phyloP scores from a whole-genome alignment of 2,888 invertebrate species.

The Coleophora flavipennella region DNA sequence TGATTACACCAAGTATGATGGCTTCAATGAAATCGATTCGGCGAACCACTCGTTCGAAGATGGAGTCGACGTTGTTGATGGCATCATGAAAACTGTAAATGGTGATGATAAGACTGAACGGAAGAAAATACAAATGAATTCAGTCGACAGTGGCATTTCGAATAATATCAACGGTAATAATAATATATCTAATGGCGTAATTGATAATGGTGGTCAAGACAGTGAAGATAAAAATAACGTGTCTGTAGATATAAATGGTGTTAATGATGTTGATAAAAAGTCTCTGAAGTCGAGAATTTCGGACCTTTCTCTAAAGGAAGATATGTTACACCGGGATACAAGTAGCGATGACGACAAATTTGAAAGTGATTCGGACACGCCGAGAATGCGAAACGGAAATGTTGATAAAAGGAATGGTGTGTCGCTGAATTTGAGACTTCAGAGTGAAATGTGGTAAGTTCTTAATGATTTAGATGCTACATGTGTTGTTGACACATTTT shows the following conservation, averaged over 20 bases:
- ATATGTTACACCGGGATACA: slow-evolving; percentile 33
- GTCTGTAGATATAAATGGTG: slow-evolving; percentile 16
- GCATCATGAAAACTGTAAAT: slow-evolving; percentile 33
- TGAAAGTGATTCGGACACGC: slow-evolving; percentile 50
- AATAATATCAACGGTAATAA: slow-evolving; percentile 43
- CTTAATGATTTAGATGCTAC: not conserved
- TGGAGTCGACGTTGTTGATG: slow-evolving; percentile 56
- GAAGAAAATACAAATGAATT: slow-evolving; percentile 46
- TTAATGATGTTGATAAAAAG: slow-evolving; percentile 23
- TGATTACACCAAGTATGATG: slow-evolving; percentile 44
- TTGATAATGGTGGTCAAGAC: slow-evolving; percentile 14
- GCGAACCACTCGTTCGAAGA: slow-evolving; percentile 63
- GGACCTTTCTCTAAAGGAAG: slow-evolving; percentile 50
- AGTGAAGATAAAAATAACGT: not conserved
- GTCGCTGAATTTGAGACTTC: slow-evolving; percentile 56
- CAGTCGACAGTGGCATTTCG: slow-evolving; percentile 61
- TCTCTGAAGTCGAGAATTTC: slow-evolving; percentile 43
- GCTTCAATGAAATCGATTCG: slow-evolving; percentile 46
- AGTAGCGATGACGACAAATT: slow-evolving; percentile 58
- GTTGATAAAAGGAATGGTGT: slow-evolving; percentile 54
- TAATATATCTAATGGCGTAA: slow-evolving; percentile 21
- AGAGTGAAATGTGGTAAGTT: slow-evolving; percentile 59
- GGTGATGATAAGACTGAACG: slow-evolving; percentile 26
- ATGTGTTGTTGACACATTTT: not conserved
- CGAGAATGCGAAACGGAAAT: slow-evolving; percentile 30